Conservation (phyloP, 2,113 vertebrate species). For the Trogon surrucura region DNA sequence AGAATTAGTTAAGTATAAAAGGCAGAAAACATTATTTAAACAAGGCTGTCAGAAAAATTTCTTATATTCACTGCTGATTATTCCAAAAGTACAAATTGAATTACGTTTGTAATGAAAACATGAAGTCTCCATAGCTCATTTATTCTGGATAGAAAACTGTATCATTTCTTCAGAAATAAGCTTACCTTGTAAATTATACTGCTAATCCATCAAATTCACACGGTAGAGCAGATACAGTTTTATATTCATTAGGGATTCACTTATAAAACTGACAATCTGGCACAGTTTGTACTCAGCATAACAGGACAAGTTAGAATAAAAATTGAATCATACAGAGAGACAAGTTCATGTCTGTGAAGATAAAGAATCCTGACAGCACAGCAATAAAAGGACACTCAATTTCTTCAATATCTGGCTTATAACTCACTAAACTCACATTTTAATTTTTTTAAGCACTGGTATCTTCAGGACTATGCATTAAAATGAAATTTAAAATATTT, state of each 20-base stretch:
- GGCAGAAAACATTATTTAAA: neutral
- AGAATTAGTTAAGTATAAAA: neutral
- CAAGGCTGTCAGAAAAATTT: neutral
- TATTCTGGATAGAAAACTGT: neutral
- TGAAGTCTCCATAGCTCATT: conserved; percentile 6
- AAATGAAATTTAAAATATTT: neutral
- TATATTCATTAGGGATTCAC: conserved; percentile 25
- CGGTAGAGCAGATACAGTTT: neutral
- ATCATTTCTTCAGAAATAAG: conserved; percentile 15
- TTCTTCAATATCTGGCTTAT: neutral
- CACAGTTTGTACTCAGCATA: conserved; percentile 33
- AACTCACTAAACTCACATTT: neutral
- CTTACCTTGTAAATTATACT: conserved; percentile 23
- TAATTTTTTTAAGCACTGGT: neutral
- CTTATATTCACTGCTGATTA: neutral
- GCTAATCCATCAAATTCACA: conserved; percentile 49
- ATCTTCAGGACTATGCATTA: neutral
- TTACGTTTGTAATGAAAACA: conserved; percentile 32
- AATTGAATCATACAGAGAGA: neutral
- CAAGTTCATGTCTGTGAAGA: neutral
- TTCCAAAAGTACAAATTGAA: conserved; percentile 10
- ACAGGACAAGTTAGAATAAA: neutral
- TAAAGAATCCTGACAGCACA: neutral
- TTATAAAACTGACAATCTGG: conserved; percentile 31
- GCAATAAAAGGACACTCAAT: neutral